Evolutionary conservation across 2,113 vertebrate species (phyloP), one percentile per base, ranked within the genome.

Genomic region (Thryonomys swinderianus): DNA sequence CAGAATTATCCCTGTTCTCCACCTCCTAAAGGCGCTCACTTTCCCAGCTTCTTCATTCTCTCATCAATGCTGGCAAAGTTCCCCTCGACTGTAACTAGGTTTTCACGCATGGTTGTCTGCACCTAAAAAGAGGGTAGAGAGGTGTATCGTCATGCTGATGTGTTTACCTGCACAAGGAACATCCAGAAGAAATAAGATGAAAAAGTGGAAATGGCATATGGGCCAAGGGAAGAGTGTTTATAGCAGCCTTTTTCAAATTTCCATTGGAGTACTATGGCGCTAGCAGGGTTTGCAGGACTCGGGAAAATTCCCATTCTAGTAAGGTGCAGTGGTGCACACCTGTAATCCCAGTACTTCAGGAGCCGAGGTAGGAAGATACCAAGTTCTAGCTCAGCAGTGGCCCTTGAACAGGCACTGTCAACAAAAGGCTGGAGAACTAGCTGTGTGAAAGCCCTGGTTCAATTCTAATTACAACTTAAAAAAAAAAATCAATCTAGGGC

Each of bases 51-150:
- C 98, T 99, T 99, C 98, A 99, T 99, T 97, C 99, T 98, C 93
- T 99, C 97, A 21, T 99, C 98, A 66, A 99, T 98, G 48, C 97
- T 98, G 66, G 98, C 88, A 96, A 99, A 99, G 97, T 99, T 99
- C 37, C 99, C 99, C 94, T 99, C 99, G 45, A 99, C 98, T 0
- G 98, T 97, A 88, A 96, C 97, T 92, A 99, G 97, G 96, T 99
- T 99, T 93, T 99, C 99, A 97, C 98, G 98, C 99, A 99, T 99
- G 2, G 99, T 99, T 90, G 98, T 98, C 97, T 99, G 99, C 82
- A 99, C 99, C 99, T 99, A 79, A 23, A 91, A 89, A 91, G 40
- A 53, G 42, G 20, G 79, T 42, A 92, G n/a, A 89, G 17, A 48
- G 30, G 23, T 57, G 69, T 83, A 88, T 45, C 61, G 48, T 90